Conservation (phyloP, 1,140 invertebrate genomes). For the Pachyrhynchus sulphureomaculatus region DNA sequence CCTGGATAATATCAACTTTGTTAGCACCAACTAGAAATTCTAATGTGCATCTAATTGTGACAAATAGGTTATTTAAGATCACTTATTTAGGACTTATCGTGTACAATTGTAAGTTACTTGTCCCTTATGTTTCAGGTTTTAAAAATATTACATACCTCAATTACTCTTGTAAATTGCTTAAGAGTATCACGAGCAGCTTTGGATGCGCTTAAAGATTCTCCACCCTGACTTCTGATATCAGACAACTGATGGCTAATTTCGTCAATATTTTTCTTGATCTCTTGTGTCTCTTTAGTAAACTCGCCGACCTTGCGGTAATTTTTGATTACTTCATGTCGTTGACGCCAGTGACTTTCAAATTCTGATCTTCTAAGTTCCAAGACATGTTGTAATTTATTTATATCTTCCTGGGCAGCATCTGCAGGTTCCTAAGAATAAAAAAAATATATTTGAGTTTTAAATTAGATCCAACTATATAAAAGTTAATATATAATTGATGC, state of each 20-base stretch:
- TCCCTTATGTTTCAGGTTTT: no score
- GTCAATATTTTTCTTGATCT: conserved; percentile 72
- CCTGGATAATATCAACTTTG: no score
- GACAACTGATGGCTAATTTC: conserved; percentile 65
- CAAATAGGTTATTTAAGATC: no score
- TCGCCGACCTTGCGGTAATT: conserved; percentile 66
- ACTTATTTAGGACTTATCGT: no score
- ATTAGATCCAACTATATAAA: no score
- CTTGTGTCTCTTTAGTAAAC: conserved; percentile 70
- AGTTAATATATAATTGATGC: no score
- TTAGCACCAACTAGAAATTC: no score
- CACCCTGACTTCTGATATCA: conserved; percentile 66
- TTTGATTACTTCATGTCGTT: conserved; percentile 63
- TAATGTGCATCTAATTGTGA: no score
- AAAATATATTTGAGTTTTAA: no score
- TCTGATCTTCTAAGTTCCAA: conserved; percentile 56
- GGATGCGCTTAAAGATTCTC: conserved; percentile 70
- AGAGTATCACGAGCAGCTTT: conserved; percentile 71
- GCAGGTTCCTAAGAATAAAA: conserved; percentile 62
- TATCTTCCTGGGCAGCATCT: conserved; percentile 66
- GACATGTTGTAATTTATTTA: conserved; percentile 66
- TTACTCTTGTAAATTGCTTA: conserved; percentile 76
- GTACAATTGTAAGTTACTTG: no score
- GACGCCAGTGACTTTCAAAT: conserved; percentile 64
- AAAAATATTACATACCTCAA: conserved; percentile 60